A percentile compares a stretch with the other conserved stretches of the same genome.
These are phyloP conservation scores for Chirona hameri DNA, from an alignment of 2,888 invertebrate genomes.

Conservation along the genomic window DNA sequence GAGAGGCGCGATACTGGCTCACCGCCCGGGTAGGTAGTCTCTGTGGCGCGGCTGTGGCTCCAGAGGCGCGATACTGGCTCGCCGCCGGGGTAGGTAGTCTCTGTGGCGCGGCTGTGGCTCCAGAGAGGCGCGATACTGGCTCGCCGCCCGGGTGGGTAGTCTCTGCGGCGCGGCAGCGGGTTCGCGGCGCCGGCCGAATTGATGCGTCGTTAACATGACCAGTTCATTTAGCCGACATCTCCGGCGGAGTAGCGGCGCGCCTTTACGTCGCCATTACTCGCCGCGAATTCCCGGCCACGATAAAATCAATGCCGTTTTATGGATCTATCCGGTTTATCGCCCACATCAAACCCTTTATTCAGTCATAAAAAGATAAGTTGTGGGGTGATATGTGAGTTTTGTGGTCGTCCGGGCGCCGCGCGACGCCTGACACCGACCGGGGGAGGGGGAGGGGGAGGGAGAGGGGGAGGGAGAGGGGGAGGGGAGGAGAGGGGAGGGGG, in stretches of 20 bases:
- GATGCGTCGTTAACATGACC: constrained; percentile 1
- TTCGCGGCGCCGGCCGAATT: not conserved
- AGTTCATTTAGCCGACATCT: constrained; percentile 25
- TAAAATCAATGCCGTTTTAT: constrained; percentile 29
- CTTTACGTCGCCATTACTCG: not conserved
- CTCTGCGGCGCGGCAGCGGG: no score
- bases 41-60: no score
- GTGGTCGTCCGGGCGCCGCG: not conserved
- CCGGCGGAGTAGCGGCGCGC: not conserved
- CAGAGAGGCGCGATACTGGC: no score
- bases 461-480: no score
- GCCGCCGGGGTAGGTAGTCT: no score
- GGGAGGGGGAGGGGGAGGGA: not conserved
- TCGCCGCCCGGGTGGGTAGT: no score
- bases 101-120: no score
- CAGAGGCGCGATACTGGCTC: no score
- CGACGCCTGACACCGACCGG: not conserved
- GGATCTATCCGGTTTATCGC: constrained; percentile 27
- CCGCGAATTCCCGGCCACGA: not conserved
- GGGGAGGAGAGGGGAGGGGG: not conserved
- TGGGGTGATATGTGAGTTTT: constrained; percentile 25
- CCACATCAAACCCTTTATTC: constrained; percentile 27
- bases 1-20: no score
- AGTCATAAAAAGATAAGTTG: constrained; percentile 28
- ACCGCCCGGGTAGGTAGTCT: no score